Evolutionary conservation across 1,140 invertebrate genomes (phyloP).

Genomic region (Helicorthomorpha holstii): DNA sequence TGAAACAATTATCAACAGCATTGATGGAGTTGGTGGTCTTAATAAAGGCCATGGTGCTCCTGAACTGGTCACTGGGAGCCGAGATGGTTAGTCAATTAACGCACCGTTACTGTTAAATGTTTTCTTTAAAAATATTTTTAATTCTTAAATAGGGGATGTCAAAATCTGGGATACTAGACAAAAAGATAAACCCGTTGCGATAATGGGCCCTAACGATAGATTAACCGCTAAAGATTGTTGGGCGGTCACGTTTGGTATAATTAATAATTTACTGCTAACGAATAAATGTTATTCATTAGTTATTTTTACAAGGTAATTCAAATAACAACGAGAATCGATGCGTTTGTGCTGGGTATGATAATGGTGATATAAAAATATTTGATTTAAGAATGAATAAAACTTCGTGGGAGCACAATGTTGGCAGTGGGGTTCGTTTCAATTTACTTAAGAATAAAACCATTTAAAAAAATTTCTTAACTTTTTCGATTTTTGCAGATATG

Average conservation of each 20-base stretch:
- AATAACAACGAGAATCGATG: conserved; percentile 68
- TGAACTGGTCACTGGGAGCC: conserved; percentile 81
- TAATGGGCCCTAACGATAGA: conserved; percentile 49
- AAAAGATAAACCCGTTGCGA: conserved; percentile 59
- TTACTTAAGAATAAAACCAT: no score
- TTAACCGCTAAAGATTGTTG: conserved; percentile 60
- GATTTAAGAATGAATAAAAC: conserved; percentile 70
- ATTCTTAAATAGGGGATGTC: conserved; percentile 28
- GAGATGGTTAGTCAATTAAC: conserved; percentile 64
- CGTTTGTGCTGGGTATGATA: conserved; percentile 83
- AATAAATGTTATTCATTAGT: conserved; percentile 3
- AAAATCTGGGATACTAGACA: conserved; percentile 92
- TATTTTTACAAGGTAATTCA: conserved; percentile 42
- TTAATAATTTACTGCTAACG: not conserved
- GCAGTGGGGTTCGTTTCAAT: conserved; percentile 88
- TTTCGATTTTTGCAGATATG: conserved; percentile 43
- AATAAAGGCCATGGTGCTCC: conserved; percentile 68
- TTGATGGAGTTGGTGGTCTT: conserved; percentile 82
- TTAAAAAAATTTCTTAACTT: conserved; percentile 6
- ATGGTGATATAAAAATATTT: conserved; percentile 91
- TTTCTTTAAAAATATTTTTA: not conserved
- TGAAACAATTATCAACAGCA: conserved; percentile 71
- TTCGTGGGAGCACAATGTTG: conserved; percentile 79
- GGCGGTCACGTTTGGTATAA: conserved; percentile 59
- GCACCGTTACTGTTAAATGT: not conserved